These are phyloP conservation scores for Crepidodera aurea DNA, from an alignment of 2,888 invertebrate genomes.

Conservation along the genomic window DNA sequence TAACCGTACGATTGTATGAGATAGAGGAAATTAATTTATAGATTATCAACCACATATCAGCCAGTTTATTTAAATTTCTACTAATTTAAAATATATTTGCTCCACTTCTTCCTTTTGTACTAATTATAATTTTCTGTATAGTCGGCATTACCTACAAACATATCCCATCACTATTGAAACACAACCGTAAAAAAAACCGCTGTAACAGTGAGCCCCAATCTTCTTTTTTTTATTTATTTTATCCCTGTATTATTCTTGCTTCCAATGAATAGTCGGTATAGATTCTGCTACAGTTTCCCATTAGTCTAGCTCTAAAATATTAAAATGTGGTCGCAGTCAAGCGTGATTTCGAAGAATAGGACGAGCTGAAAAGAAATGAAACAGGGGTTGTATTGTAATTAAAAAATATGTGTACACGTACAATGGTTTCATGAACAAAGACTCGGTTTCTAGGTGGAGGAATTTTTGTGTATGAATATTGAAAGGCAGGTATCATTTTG, in stretches of 20 bases:
- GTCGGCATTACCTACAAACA: slow-evolving; percentile 1
- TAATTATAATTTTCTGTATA: too few relatives aligned
- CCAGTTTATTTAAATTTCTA: too few relatives aligned
- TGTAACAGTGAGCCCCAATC: slow-evolving; percentile 1
- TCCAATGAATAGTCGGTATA: slow-evolving; percentile 41
- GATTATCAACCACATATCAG: too few relatives aligned
- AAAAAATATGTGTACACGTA: slow-evolving; percentile 36
- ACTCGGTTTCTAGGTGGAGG: slow-evolving; percentile 15
- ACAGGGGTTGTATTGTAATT: slow-evolving; percentile 38
- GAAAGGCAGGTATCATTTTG: slow-evolving; percentile 10
- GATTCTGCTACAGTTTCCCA: slow-evolving; percentile 41
- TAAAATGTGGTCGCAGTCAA: slow-evolving; percentile 40
- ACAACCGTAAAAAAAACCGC: not conserved
- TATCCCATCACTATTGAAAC: slow-evolving; percentile 7
- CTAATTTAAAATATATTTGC: too few relatives aligned
- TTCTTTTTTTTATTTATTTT: slow-evolving; percentile 41
- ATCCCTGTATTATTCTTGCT: slow-evolving; percentile 36
- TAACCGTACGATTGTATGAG: too few relatives aligned
- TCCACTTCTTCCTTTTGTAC: too few relatives aligned
- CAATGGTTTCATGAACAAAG: slow-evolving; percentile 26
- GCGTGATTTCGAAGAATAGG: slow-evolving; percentile 40
- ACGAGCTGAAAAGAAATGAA: slow-evolving; percentile 35
- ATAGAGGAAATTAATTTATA: too few relatives aligned
- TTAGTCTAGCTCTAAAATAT: slow-evolving; percentile 41
- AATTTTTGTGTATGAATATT: slow-evolving; percentile 14